Evolutionary conservation across 2,888 invertebrate genomes (phyloP), one percentile per base, ranked within the genome.

Genomic region (Mantis religiosa): DNA sequence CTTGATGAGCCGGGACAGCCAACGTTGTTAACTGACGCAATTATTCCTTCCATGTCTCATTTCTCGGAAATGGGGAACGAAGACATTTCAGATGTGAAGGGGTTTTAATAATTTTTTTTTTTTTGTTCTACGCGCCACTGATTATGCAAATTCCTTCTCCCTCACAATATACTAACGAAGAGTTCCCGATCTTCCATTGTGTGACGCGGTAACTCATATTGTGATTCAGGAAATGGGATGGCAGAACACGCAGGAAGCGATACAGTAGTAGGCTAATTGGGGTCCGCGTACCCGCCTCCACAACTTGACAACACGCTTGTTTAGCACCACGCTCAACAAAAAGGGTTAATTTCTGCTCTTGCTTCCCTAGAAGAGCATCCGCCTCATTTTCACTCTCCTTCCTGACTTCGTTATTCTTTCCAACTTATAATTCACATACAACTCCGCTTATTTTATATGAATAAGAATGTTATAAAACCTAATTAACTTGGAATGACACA

Each of bases 131-230:
- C 82, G 87, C 81, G 82, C 34, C 87, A 82, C 30, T 87, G 34
- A 82, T 82, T 87, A 87, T 87, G 87, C 87, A 87, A 87, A 87
- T 87, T 87, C 82, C 81, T 87, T 87, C 87, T 82, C 30, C 54
- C 82, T 87, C 87, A 87, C 87, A 87, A 82, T 87, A 34, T 87
- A 81, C 82, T 87, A 87, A 87, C 82, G 87, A 87, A 87, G 87
- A 41, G 87, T 41, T 84, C 28, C 34, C 85, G 12, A 54, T 87
- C 87, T 87, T 71, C 34, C 12, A 34, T 82, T 82, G 87, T 87
- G 81, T 27, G n/a, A 28, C n/a, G 41, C 25, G 30, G 34, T 87
- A 82, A 87, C 82, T 87, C 82, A 82, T n/a, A 87, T 87, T 34
- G 82, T 87, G 28, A 34, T 87, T 82, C 25, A 15, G 87, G 82